Base-by-base conservation (phyloP, 64 coral and sea anemone species). In the Montipora foliosa region DNA sequence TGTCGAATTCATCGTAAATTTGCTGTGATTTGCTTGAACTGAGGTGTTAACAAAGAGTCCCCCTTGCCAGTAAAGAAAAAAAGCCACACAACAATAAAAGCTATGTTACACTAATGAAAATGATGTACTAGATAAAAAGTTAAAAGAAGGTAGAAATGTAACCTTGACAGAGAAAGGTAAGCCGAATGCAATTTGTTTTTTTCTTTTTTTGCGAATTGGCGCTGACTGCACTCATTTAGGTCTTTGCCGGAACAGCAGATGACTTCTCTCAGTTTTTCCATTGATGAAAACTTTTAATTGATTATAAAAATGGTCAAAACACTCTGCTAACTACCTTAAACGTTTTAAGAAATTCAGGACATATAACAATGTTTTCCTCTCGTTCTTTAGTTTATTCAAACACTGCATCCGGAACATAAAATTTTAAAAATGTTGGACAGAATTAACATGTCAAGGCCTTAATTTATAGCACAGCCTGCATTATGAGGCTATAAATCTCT, bases 101-200 rank as follows among this genome's bases (percentile, higher is more conserved):
- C 64, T 88, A 88, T 80, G 88, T 88, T 79, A 86, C 46, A 79
- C 92, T 93, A 93, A 93, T 93, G 92, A 93, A 88, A 84, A 77
- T 78, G 44, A 59, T 71, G 88, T 88, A 84, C 86, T 67, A 75
- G 67, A 87, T 76, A n/a, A 24, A 77, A 73, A 68, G 86, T 79
- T 60, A 72, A 93, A 93, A 93, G 75, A 88, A 86, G 82, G 49
- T 86, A 37, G 62, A 86, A 86, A 85, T 70, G 64, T 85, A 50
- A 83, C 59, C 59, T 83, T 83, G 46, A 84, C 81, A 84, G 81
- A 67, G 45, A 37, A 55, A 82, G 22, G 37, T 67, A 83, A 52
- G 45, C 62, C 19, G 46, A 86, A 64, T 69, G 62, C 62, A 86
- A 68, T 64, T 64, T 15, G 13, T 11, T 14, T 64, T 55, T 37